These are phyloP conservation scores for Grantiella picta DNA, from an alignment of 2,113 vertebrate genomes.

Conservation along the genomic window DNA sequence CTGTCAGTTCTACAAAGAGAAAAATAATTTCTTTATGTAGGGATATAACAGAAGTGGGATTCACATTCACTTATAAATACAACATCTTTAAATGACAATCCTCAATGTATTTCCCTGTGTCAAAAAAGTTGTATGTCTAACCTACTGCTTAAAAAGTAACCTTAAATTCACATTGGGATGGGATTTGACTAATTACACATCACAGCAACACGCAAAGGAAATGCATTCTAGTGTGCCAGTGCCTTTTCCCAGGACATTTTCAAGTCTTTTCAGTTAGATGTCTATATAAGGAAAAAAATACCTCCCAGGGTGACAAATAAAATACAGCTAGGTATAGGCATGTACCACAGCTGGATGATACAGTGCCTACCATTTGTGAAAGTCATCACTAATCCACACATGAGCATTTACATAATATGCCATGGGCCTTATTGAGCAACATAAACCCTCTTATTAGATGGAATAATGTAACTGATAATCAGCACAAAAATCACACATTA, in stretches of 20 bases:
- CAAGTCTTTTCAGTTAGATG: neutral
- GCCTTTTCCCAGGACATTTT: neutral
- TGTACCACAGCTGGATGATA: neutral
- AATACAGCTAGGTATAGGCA: neutral
- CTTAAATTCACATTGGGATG: neutral
- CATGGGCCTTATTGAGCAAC: neutral
- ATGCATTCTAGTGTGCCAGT: neutral
- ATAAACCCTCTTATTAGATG: neutral
- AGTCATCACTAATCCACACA: neutral
- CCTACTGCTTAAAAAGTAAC: neutral
- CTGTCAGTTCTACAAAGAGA: constrained; percentile 88
- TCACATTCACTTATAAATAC: constrained; percentile 27
- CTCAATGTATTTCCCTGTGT: neutral
- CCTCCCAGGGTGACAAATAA: neutral
- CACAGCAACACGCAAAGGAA: neutral
- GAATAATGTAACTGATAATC: neutral
- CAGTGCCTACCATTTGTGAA: neutral
- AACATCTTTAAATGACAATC: constrained; percentile 5
- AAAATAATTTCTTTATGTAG: constrained; percentile 44
- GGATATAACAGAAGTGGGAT: constrained; percentile 1
- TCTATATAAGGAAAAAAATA: neutral
- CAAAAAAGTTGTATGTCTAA: neutral
- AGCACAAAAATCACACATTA: neutral
- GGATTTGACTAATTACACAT: neutral
- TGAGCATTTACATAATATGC: neutral